A percentile compares a stretch with the other conserved stretches of the same genome.
phyloP scores from a whole-genome alignment of 2,888 invertebrate genomes.

The Desoria tigrina region DNA sequence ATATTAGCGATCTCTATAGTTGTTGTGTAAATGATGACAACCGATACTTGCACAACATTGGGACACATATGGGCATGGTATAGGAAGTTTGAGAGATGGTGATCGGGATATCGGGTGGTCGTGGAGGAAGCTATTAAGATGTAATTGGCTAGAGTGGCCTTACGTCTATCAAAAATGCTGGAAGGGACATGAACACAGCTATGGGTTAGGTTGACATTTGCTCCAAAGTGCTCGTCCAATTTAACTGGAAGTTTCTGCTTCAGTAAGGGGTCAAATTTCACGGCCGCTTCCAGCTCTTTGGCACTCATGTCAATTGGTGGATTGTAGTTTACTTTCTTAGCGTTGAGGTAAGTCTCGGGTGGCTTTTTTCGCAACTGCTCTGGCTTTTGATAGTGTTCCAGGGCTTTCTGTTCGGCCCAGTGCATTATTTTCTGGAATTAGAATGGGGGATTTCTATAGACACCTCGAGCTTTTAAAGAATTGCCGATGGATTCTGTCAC shows the following conservation, averaged over 20 bases:
- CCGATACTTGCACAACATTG: neutral
- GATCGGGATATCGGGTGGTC: too few relatives aligned
- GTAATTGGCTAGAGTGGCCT: too few relatives aligned
- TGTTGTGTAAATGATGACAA: conserved; percentile 1
- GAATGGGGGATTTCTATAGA: neutral
- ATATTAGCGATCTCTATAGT: neutral
- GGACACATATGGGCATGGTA: neutral
- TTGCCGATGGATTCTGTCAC: neutral
- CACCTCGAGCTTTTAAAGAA: neutral
- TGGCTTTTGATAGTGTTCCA: conserved; percentile 43
- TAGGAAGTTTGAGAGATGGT: too few relatives aligned
- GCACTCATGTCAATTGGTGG: conserved; percentile 7
- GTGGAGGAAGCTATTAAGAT: too few relatives aligned
- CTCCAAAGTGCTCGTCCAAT: conserved; percentile 39
- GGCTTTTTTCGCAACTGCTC: conserved; percentile 11
- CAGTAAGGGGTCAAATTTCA: conserved; percentile 13
- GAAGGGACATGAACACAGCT: conserved; percentile 93
- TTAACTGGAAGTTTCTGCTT: conserved; percentile 23
- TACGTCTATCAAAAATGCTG: conserved; percentile 84
- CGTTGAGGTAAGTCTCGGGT: conserved; percentile 68
- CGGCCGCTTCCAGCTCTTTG: neutral
- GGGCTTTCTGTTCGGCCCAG: conserved; percentile 47
- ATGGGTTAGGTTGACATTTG: conserved; percentile 55
- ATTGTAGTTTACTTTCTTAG: conserved; percentile 69
- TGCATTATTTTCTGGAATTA: conserved; percentile 43